A percentile compares a stretch with the other conserved stretches of the same genome.
Evolutionary conservation across 2,797 vertebrate genomes (phyloP).

Genomic region (Silurus aristotelis): DNA sequence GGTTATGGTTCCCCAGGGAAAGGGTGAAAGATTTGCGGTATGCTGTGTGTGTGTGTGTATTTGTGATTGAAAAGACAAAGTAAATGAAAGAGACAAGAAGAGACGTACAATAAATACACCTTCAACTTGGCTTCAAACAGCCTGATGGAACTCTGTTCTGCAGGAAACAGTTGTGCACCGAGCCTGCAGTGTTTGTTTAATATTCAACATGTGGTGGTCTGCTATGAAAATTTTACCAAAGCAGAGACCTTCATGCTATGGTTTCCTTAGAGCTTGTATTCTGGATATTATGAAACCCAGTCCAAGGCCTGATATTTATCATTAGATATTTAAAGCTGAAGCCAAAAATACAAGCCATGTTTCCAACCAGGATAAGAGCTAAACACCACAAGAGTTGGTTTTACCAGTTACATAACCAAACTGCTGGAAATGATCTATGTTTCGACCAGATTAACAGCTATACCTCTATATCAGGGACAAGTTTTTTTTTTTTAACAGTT

Average conservation of each 20-base stretch:
- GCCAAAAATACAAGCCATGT: not conserved
- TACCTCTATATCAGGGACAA: too few species aligned
- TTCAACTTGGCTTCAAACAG: slow-evolving; percentile 11
- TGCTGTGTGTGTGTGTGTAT: slow-evolving; percentile 31
- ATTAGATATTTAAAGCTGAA: not conserved
- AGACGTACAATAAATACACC: slow-evolving; percentile 25
- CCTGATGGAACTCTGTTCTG: slow-evolving; percentile 5
- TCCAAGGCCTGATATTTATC: not conserved
- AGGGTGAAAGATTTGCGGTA: slow-evolving; percentile 41
- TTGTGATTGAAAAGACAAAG: slow-evolving; percentile 24
- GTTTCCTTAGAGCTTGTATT: not conserved
- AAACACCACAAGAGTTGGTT: not conserved
- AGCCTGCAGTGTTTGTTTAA: slow-evolving; percentile 16
- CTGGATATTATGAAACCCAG: not conserved
- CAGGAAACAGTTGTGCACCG: not conserved
- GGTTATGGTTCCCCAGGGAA: slow-evolving; percentile 35
- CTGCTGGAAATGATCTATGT: not conserved
- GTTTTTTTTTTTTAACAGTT: too few species aligned
- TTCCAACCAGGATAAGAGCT: not conserved
- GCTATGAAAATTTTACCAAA: not conserved
- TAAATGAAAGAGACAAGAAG: slow-evolving; percentile 7
- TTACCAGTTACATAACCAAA: not conserved
- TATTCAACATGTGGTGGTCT: not conserved
- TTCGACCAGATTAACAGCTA: not conserved
- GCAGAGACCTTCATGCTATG: not conserved